These are phyloP conservation scores for Tetragnatha montana DNA, from an alignment of 2,888 invertebrate species.

Conservation along the genomic window DNA sequence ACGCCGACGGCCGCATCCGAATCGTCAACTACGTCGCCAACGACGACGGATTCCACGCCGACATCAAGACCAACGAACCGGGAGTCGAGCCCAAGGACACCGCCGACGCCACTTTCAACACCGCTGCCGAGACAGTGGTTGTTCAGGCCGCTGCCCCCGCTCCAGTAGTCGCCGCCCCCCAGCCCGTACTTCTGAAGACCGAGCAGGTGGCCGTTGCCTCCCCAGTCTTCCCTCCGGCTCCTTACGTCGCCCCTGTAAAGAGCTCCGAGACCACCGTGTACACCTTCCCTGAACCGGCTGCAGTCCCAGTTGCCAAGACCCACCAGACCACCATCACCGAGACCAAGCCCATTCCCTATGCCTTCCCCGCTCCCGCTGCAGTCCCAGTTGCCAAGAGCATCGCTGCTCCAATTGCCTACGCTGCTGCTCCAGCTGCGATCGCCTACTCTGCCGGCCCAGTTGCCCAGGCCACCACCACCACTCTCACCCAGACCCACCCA, in stretches of 20 bases:
- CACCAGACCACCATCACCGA: constrained; percentile 25
- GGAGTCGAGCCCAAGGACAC: constrained; percentile 72
- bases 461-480: constrained; percentile 48
- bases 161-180: constrained; percentile 54
- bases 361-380: constrained; percentile 59
- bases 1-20: constrained; percentile 72
- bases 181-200: constrained; percentile 30
- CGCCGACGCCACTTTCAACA: constrained; percentile 72
- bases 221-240: constrained; percentile 51
- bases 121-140: constrained; percentile 69
- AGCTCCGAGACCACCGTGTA: constrained; percentile 37
- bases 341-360: constrained; percentile 22
- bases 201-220: constrained; percentile 55
- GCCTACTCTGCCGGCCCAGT: background rate
- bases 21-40: constrained; percentile 73
- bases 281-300: constrained; percentile 59
- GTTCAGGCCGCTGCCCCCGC: constrained; percentile 60
- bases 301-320: constrained; percentile 58
- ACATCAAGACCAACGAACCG: constrained; percentile 73
- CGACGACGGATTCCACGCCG: constrained; percentile 72
- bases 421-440: constrained; percentile 61
- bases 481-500: constrained; percentile 34
- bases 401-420: constrained; percentile 43
- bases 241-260: constrained; percentile 42
- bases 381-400: constrained; percentile 46